These are phyloP conservation scores for Channa striata DNA, from an alignment of 2,797 vertebrate genomes.

Conservation along the genomic window DNA sequence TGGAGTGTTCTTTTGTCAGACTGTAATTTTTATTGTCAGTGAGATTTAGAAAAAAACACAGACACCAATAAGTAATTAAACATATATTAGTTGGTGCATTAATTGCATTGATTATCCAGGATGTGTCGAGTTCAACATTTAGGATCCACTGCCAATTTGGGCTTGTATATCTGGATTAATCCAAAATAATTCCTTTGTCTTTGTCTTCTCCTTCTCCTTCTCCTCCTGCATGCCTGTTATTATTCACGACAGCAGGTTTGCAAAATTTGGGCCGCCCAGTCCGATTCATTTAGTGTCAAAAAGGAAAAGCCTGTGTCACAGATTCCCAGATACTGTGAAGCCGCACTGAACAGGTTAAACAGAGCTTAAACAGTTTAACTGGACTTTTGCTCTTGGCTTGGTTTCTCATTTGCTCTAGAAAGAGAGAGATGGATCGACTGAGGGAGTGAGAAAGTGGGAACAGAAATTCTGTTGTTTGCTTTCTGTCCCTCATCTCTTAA, in stretches of 20 bases:
- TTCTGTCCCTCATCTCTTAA: slow-evolving; percentile 12
- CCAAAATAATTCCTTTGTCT: too few species aligned
- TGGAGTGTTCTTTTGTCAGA: too few species aligned
- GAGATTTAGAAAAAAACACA: neutral
- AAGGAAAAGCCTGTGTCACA: too few species aligned
- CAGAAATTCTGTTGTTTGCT: slow-evolving; percentile 31
- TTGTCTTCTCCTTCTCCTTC: too few species aligned
- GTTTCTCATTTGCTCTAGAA: slow-evolving; percentile 39
- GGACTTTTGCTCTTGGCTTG: slow-evolving; percentile 53
- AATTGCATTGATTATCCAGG: neutral
- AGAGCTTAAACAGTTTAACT: slow-evolving; percentile 46
- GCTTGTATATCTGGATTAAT: too few species aligned
- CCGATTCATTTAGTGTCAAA: too few species aligned
- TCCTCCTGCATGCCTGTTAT: too few species aligned
- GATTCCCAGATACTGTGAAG: slow-evolving; percentile 20
- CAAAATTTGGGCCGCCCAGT: too few species aligned
- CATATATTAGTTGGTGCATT: neutral
- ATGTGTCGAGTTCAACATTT: neutral
- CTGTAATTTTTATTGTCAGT: neutral
- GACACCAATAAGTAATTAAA: neutral
- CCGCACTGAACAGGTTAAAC: slow-evolving; percentile 53
- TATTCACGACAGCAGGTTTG: too few species aligned
- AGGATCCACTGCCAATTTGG: too few species aligned
- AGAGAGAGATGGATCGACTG: slow-evolving; percentile 7
- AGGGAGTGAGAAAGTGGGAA: slow-evolving; percentile 19